Conservation (phyloP, 2,113 vertebrate species). For the Ammodytes marinus region DNA sequence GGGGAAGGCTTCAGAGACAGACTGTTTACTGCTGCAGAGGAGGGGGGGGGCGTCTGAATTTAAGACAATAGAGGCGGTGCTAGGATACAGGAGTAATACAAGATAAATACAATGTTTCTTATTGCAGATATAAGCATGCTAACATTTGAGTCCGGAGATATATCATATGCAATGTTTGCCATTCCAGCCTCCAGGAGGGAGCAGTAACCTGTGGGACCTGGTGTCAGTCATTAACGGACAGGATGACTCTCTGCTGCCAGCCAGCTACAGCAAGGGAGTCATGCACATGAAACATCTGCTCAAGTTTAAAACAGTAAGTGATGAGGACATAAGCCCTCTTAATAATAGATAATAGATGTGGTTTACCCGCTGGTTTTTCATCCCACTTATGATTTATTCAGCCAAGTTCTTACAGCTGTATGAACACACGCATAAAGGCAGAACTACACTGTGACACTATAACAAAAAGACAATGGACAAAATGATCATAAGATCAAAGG, state of each 20-base stretch:
- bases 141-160: too few relatives aligned
- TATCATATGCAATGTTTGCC: too few relatives aligned
- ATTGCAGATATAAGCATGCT: too few relatives aligned
- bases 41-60: too few relatives aligned
- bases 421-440: not conserved
- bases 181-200: constrained; percentile 92
- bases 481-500: too few relatives aligned
- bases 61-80: too few relatives aligned
- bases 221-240: constrained; percentile 94
- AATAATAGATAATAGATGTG: not conserved
- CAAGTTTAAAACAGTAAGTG: constrained; percentile 93
- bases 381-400: not conserved
- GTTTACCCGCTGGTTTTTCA: not conserved
- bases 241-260: constrained; percentile 95
- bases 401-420: not conserved
- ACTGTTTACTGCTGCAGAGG: too few relatives aligned
- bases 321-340: not conserved
- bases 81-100: too few relatives aligned
- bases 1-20: too few relatives aligned
- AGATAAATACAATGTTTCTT: too few relatives aligned
- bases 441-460: not conserved
- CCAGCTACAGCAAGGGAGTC: constrained; percentile 94
- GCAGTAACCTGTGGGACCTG: constrained; percentile 96
- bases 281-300: constrained; percentile 97
- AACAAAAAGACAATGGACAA: not conserved